Percentiles rank a stretch among this genome's conserved stretches.
These are phyloP conservation scores for Capromys pilorides DNA, from an alignment of 2,797 vertebrate genomes.

Conservation along the genomic window DNA sequence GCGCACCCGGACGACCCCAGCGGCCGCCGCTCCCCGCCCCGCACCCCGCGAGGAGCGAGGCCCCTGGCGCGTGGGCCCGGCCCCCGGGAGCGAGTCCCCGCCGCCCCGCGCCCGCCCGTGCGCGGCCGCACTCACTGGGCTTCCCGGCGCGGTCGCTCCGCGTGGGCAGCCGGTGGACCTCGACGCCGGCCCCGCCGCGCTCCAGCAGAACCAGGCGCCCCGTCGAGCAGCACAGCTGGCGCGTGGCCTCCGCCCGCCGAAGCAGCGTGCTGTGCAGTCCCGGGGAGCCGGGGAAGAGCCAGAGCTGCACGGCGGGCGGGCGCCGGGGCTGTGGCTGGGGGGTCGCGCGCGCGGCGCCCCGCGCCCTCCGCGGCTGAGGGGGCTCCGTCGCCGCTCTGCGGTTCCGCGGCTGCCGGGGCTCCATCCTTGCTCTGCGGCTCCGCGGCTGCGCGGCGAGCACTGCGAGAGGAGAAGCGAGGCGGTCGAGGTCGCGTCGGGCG, in stretches of 20 bases:
- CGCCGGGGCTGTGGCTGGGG: too few relatives aligned
- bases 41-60: neutral
- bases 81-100: neutral
- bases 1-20: too few relatives aligned
- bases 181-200: slow-evolving; percentile 61
- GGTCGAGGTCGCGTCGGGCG: too few relatives aligned
- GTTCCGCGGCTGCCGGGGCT: too few relatives aligned
- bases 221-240: slow-evolving; percentile 55
- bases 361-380: neutral
- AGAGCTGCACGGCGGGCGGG: neutral
- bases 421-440: too few relatives aligned
- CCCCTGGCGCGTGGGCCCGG: neutral
- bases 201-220: slow-evolving; percentile 66
- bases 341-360: neutral
- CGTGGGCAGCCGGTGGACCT: slow-evolving; percentile 59
- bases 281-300: slow-evolving; percentile 62
- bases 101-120: neutral
- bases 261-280: neutral
- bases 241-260: neutral
- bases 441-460: too few relatives aligned
- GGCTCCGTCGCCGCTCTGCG: neutral
- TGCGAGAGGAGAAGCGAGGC: too few relatives aligned
- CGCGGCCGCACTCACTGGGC: slow-evolving; percentile 59
- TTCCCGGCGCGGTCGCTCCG: neutral
- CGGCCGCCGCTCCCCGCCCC: neutral